Conservation (phyloP, 2,888 invertebrate genomes). For the Sarcophaga caerulescens region DNA sequence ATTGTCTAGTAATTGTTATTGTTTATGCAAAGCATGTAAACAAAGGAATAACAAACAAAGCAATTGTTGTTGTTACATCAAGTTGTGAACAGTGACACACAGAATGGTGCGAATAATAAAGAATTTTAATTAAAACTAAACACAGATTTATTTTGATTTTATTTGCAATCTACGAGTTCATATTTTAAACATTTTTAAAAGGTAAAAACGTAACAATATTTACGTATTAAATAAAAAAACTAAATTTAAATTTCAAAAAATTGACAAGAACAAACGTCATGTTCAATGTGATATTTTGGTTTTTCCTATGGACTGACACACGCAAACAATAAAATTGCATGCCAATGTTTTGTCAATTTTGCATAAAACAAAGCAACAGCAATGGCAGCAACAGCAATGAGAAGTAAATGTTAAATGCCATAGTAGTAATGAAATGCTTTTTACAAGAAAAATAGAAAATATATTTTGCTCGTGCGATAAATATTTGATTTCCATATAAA, state of each 20-base stretch:
- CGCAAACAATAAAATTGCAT: conserved; percentile 10
- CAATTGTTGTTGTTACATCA: too few relatives aligned
- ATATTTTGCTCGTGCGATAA: background rate
- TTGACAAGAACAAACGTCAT: conserved; percentile 6
- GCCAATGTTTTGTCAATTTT: conserved; percentile 27
- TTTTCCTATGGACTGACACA: background rate
- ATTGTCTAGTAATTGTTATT: too few relatives aligned
- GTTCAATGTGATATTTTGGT: background rate
- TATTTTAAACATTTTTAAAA: too few relatives aligned
- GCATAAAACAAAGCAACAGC: conserved; percentile 4
- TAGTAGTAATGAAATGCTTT: conserved; percentile 2
- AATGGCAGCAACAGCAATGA: conserved; percentile 12
- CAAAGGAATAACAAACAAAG: too few relatives aligned
- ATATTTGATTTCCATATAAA: background rate
- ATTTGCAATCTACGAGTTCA: too few relatives aligned
- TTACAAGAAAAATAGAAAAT: background rate
- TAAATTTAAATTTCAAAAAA: background rate
- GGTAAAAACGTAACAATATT: too few relatives aligned
- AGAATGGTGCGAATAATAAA: too few relatives aligned
- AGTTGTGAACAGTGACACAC: too few relatives aligned
- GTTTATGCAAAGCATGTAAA: too few relatives aligned
- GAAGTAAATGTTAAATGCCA: conserved; percentile 38
- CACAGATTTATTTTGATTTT: too few relatives aligned
- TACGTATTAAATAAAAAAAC: background rate
- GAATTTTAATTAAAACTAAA: too few relatives aligned